Evolutionary conservation across 2,797 vertebrate species (phyloP), one percentile per base, ranked within the genome.

Genomic region (Gallirallus australis): DNA sequence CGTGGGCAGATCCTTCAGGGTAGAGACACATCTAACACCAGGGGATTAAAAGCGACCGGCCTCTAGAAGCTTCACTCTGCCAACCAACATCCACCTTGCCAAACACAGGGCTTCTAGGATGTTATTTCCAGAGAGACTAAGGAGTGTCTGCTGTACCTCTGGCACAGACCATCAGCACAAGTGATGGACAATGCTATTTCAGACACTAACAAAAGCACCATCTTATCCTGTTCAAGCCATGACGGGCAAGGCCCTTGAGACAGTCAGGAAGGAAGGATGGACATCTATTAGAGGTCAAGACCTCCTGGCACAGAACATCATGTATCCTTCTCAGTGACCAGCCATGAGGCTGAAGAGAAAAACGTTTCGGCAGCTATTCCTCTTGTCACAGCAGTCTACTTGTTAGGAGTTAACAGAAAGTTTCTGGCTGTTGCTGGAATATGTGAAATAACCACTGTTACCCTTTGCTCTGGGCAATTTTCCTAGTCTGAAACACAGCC

Each of bases 21-120:
- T 9, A 6, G 17, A 6, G 4, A 30, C 35, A n/a, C 3, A 0
- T 35, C 35, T 4, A 24, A 31, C 1, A 1, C 1, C 17, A 54
- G 45, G 19, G 20, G 33, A 47, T 7, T 23, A 31, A n/a, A 24
- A 24, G 28, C 56, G 19, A 11, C 2, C 0, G 0, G 3, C 19
- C 45, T 83, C 40, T 8, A 31, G 23, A 15, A 78, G 57, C 4
- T 0, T n/a, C 31, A 37, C 28, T 54, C 52, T 24, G 45, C 31
- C 37, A 40, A 10, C 12, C 37, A 53, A 24, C 45, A 27, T 6
- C 18, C 84, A 33, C 1, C 64, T 35, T 10, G 0, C 20, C 48
- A 31, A 63, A 21, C 28, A 11, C 0, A 2, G 18, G 76, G 25
- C 5, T 75, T 31, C 54, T 15, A 50, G 40, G 35, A 68, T 61